A percentile compares a stretch with the other conserved stretches of the same genome.
phyloP scores from a whole-genome alignment of 2,888 invertebrate species.

The Choristoneura rosaceana region DNA sequence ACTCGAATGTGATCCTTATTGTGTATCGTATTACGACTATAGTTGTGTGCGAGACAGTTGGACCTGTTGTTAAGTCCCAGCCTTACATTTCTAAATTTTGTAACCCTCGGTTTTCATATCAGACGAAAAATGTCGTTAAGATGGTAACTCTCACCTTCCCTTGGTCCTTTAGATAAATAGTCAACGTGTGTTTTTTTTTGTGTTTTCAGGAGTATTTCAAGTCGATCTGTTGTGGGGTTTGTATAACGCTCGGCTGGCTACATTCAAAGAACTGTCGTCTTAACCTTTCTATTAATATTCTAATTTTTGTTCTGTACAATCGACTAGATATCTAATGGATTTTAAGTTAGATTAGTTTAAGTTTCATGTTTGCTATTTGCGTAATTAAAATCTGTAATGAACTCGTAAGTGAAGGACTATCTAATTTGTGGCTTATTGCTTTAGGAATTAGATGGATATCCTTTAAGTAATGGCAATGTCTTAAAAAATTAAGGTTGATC shows the following conservation, averaged over 20 bases:
- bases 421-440: slow-evolving; percentile 27
- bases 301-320: slow-evolving; percentile 60
- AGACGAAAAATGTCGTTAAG: neutral
- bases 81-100: slow-evolving; percentile 3
- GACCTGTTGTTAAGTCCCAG: slow-evolving; percentile 8
- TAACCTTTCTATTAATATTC: slow-evolving; percentile 49
- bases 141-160: neutral
- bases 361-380: slow-evolving; percentile 50
- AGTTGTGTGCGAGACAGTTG: neutral
- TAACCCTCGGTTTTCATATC: neutral
- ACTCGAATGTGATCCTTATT: neutral
- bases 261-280: slow-evolving; percentile 65
- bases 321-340: slow-evolving; percentile 61
- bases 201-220: slow-evolving; percentile 73
- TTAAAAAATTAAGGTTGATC: slow-evolving; percentile 34
- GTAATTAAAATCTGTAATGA: slow-evolving; percentile 59
- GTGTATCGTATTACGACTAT: neutral
- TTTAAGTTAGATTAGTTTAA: slow-evolving; percentile 72
- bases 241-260: slow-evolving; percentile 64
- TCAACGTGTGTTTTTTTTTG: slow-evolving; percentile 66
- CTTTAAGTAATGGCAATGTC: slow-evolving; percentile 14
- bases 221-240: slow-evolving; percentile 70
- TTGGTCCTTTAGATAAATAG: slow-evolving; percentile 40
- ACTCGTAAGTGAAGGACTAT: slow-evolving; percentile 27
- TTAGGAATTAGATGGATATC: slow-evolving; percentile 16